A percentile compares a stretch with the other conserved stretches of the same genome.
phyloP scores from a whole-genome alignment of 2,797 vertebrate species.

The Heteromormyrus szaboi region DNA sequence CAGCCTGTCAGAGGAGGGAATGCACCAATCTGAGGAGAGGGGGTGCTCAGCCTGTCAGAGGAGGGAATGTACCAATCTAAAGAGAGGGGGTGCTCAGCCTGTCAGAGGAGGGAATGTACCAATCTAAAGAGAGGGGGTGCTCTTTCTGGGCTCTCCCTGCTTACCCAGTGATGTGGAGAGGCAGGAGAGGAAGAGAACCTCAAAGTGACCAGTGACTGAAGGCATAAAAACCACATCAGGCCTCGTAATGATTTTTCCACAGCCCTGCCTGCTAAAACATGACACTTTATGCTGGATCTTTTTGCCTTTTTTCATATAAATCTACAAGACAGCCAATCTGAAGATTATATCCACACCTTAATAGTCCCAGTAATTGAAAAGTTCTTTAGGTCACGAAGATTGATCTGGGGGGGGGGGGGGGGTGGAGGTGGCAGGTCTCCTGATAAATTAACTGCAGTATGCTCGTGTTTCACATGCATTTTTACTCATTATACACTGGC shows the following conservation, averaged over 20 bases:
- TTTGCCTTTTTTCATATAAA: not conserved
- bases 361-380: constrained; percentile 3
- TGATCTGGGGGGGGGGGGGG: not conserved
- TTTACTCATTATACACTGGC: not conserved
- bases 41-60: too few relatives aligned
- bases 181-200: not conserved
- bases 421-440: not conserved
- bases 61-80: too few relatives aligned
- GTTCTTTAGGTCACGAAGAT: not conserved
- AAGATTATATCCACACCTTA: not conserved
- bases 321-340: not conserved
- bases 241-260: not conserved
- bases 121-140: too few relatives aligned
- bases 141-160: not conserved
- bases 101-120: too few relatives aligned
- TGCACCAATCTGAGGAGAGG: too few relatives aligned
- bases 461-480: not conserved
- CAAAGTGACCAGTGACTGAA: not conserved
- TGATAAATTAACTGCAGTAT: not conserved
- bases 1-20: not conserved
- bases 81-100: too few relatives aligned
- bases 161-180: not conserved
- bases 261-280: not conserved
- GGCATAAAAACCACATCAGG: not conserved
- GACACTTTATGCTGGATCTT: not conserved